Base-by-base conservation (phyloP, 92 coral and sea anemone species). In the Epizoanthus rinbou region DNA sequence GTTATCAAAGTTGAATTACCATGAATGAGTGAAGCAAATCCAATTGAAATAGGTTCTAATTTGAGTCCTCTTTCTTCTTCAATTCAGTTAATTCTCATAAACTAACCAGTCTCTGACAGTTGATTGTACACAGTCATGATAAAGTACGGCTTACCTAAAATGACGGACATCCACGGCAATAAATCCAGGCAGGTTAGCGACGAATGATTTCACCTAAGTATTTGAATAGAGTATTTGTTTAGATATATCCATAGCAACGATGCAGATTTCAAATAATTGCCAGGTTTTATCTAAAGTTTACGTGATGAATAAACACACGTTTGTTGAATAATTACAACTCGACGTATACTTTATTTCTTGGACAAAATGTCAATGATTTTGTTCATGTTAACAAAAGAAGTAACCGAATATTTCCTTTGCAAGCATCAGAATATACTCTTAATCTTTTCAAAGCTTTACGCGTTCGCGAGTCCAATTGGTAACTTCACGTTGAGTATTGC, bases 181-280 rank as follows among this genome's bases (percentile, higher is more conserved):
- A 64, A 76, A 76, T n/a, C 82, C 82, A 15, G 37, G 25, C 69
- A 58, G 57, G 7, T 10, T 69, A 35, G 69, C 18, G 8, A 76
- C 56, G 31, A 76, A n/a, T 6, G 70, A 76, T 35, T n/a, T 60
- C 57, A 76, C 57, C 82, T 76, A 50, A 50, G 16, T 50, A 50
- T 50, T 50, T 50, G 54, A 50, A 50, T 50, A 50, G 14, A 6
- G 13, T 10, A 47, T 47, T 41, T 9, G 54, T 50, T 50, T 50
- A 50, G 1, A 50, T 9, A 50, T 9, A 50, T 11, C 14, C 54
- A 50, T 50, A 50, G 54, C 16, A 50, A 50, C 54, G 15, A 50
- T 50, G 14, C 54, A 50, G 54, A 10, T 50, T 11, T 10, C 15
- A 50, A 50, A 50, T 50, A 50, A 50, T 50, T 9, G 14, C 54